A percentile compares a stretch with the other conserved stretches of the same genome.
phyloP scores from a whole-genome alignment of 2,113 vertebrate genomes.

The Austrofundulus limnaeus region DNA sequence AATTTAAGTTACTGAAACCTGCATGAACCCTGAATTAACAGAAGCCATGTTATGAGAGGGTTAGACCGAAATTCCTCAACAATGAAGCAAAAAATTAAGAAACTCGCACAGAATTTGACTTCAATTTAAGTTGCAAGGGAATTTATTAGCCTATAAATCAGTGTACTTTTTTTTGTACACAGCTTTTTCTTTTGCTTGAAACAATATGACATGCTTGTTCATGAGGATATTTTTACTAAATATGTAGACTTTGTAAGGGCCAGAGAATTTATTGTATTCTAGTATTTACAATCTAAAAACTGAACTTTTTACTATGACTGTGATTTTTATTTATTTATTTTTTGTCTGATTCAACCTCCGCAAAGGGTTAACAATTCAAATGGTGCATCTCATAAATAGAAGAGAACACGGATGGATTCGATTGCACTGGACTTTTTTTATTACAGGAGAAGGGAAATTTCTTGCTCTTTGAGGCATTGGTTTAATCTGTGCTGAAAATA shows the following conservation, averaged over 20 bases:
- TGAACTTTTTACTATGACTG: neutral
- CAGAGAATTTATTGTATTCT: neutral
- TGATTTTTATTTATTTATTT: conserved; percentile 2
- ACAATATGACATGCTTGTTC: neutral
- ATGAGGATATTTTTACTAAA: neutral
- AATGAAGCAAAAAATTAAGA: neutral
- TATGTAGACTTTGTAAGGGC: neutral
- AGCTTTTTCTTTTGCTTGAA: too few relatives aligned
- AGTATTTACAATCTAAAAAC: neutral
- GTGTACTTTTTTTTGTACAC: neutral
- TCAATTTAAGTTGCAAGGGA: neutral
- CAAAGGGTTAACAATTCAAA: conserved; percentile 1
- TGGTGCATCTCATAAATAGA: conserved; percentile 29
- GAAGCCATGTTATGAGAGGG: neutral
- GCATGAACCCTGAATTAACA: neutral
- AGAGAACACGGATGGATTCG: conserved; percentile 20
- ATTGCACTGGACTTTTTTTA: conserved; percentile 35
- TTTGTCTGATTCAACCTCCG: neutral
- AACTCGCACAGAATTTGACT: neutral
- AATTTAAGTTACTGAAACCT: too few relatives aligned
- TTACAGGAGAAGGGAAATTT: conserved; percentile 19
- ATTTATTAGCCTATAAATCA: neutral
- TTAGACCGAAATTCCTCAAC: neutral
- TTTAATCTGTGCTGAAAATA: conserved; percentile 19
- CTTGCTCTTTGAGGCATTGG: conserved; percentile 14